Conservation (phyloP, 1,140 invertebrate species). For the Thereuonema tuberculata region DNA sequence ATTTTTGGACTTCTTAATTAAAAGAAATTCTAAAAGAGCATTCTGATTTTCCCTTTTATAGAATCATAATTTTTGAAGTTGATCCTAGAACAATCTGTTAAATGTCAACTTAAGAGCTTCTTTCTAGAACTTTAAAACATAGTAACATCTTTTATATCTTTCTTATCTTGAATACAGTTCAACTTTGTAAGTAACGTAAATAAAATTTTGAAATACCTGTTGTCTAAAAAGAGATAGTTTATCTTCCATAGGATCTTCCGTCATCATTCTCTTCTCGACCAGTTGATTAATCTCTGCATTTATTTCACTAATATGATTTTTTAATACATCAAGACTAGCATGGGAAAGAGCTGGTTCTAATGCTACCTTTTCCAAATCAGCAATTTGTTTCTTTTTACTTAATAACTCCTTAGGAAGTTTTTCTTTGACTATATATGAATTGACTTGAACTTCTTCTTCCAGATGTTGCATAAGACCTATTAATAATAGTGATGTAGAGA, state of each 20-base stretch:
- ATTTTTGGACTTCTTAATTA: too few species aligned
- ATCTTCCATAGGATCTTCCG: slow-evolving; percentile 43
- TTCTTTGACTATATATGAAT: slow-evolving; percentile 58
- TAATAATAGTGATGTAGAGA: too few species aligned
- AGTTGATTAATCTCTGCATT: slow-evolving; percentile 46
- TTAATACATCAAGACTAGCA: slow-evolving; percentile 44
- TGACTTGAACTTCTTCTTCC: slow-evolving; percentile 60
- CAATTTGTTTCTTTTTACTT: slow-evolving; percentile 45
- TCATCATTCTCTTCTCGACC: slow-evolving; percentile 36
- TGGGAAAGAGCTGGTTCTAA: slow-evolving; percentile 49
- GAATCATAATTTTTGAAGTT: too few species aligned
- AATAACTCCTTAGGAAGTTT: slow-evolving; percentile 58
- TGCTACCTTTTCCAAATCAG: slow-evolving; percentile 50
- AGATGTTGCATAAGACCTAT: slow-evolving; percentile 44
- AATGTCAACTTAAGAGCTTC: too few species aligned
- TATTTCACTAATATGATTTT: slow-evolving; percentile 44
- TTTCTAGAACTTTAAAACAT: too few species aligned
- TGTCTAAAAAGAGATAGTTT: slow-evolving; percentile 68
- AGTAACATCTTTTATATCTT: too few species aligned
- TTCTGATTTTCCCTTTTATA: too few species aligned
- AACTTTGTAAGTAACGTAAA: too few species aligned
- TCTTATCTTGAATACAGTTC: too few species aligned
- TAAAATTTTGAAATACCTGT: slow-evolving; percentile 34
- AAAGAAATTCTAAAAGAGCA: too few species aligned
- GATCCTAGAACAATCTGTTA: too few species aligned